phyloP scores from a whole-genome alignment of 2,888 invertebrate genomes.

The Calameuta pallipes region DNA sequence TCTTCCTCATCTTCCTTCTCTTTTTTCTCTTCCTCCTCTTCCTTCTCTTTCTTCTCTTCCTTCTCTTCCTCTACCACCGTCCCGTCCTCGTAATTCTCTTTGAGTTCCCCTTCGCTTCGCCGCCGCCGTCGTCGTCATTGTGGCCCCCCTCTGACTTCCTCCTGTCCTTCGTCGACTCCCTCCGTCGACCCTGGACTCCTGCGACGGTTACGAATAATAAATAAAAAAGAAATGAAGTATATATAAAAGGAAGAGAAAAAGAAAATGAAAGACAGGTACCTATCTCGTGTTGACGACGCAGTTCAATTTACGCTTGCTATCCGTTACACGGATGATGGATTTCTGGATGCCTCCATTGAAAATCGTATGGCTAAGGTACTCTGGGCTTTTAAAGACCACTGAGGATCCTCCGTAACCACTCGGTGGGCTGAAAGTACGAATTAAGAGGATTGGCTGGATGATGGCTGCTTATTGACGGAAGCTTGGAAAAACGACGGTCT shows the following conservation, averaged over 20 bases:
- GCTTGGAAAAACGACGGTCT: background rate
- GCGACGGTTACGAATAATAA: constrained; percentile 2
- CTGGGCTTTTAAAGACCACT: background rate
- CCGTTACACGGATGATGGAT: constrained; percentile 8
- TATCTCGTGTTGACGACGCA: constrained; percentile 4
- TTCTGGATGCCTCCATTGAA: background rate
- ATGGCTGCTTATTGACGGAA: background rate
- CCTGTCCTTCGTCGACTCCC: constrained; percentile 21
- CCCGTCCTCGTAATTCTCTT: constrained; percentile 18
- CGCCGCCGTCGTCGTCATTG: no score
- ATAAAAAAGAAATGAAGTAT: background rate
- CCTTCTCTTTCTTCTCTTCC: constrained; percentile 25
- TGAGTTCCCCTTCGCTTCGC: constrained; percentile 9
- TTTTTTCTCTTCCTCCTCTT: constrained; percentile 24
- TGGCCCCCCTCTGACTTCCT: constrained; percentile 19
- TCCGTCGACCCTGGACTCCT: background rate
- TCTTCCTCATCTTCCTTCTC: no score
- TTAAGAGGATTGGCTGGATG: background rate
- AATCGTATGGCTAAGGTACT: background rate
- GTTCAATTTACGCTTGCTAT: constrained; percentile 2
- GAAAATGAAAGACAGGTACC: background rate
- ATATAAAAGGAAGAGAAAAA: background rate
- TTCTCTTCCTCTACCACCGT: constrained; percentile 13
- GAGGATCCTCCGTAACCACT: background rate
- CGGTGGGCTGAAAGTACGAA: background rate